Evolutionary conservation across 2,888 invertebrate genomes (phyloP), one percentile per base, ranked within the genome.

Genomic region (Idaea aversata): DNA sequence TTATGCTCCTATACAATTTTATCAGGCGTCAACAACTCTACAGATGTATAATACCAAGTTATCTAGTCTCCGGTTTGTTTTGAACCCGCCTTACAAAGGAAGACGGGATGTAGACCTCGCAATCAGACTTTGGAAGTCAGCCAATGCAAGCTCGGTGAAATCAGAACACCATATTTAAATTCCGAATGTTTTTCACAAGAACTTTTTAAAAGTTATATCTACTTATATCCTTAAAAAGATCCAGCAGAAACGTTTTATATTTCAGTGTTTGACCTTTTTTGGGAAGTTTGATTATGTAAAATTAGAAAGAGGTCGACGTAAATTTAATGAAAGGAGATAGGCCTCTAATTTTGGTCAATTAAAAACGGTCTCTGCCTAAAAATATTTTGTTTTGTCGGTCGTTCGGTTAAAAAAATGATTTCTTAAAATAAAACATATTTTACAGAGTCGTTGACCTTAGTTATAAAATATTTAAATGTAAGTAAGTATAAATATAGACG

Each of bases 51-150:
- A 47, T 25, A 47, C 47, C 47, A 13, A 47, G 13, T 47, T 47
- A 47, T 47, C 47, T 47, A 7, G 47, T 47, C 10, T 47, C 10
- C 10, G 47, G 16, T 34, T 59, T 59, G 59, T 59, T 59, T 59
- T 59, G 16, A 47, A 34, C 25, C 59, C 59, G 47, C 13, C 47
- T 47, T 47, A 59, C 34, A 59, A 59, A 34, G 59, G 59, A 34
- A 15, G 59, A 60, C 64, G 63, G 38, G 25, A 65, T 57, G 67
- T 34, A 59, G 63, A 63, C 64, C 65, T 66, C 16, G 65, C 70
- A 70, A 73, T 72, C 70, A 73, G 65, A 64, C 61, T 61, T 70
- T 72, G 73, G 73, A 67, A n/a, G 10, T 0, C 7, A 59, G 73
- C 71, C 72, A 72, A 59, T 61, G 62, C 63, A 66, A 34, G 63